Evolutionary conservation across 2,888 invertebrate genomes (phyloP).

Genomic region (Mimumesa dahlbomi): DNA sequence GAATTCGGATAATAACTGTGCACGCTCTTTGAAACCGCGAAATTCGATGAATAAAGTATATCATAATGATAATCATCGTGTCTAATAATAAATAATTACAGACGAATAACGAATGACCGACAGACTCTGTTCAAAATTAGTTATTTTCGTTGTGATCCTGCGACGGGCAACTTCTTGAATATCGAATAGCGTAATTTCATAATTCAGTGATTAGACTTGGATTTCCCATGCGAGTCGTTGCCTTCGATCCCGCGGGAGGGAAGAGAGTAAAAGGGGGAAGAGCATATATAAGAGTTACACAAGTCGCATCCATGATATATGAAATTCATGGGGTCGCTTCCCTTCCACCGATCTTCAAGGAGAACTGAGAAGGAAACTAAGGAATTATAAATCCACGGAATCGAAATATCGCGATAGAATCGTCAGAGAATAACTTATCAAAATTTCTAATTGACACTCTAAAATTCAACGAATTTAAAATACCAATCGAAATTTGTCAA

Average conservation of each 20-base stretch:
- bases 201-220: conserved; percentile 55
- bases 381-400: not conserved
- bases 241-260: conserved; percentile 23
- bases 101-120: not conserved
- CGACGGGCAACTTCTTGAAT: conserved; percentile 43
- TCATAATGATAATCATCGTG: no score
- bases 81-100: no score
- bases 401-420: no score
- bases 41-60: no score
- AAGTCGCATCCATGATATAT: conserved; percentile 15
- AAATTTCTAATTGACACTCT: no score
- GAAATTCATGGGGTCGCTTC: conserved; percentile 13
- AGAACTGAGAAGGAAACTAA: not conserved
- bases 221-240: conserved; percentile 58
- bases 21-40: no score
- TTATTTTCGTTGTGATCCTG: conserved; percentile 35
- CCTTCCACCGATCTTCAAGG: not conserved
- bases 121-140: not conserved
- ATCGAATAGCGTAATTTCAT: conserved; percentile 57
- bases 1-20: no score
- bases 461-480: no score
- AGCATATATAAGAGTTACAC: conserved; percentile 7
- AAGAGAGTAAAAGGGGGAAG: not conserved
- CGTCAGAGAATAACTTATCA: no score
- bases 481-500: no score